Conservation (phyloP, 2,113 vertebrate genomes). For the Buteo buteo region DNA sequence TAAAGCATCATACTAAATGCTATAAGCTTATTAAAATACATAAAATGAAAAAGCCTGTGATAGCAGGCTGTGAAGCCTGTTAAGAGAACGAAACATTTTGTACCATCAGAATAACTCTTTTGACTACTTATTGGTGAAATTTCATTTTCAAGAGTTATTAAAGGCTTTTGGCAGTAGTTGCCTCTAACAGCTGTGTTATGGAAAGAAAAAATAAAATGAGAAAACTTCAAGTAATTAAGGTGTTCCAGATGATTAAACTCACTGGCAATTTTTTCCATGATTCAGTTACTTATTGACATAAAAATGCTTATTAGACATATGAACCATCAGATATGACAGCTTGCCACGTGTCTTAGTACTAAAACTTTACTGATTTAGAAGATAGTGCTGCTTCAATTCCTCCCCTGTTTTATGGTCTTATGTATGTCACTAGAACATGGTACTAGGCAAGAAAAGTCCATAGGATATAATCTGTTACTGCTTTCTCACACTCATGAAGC, state of each 20-base stretch:
- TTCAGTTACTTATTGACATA: constrained; percentile 53
- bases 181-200: not conserved
- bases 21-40: not conserved
- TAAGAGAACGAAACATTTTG: not conserved
- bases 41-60: not conserved
- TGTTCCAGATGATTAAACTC: constrained; percentile 22
- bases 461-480: not conserved
- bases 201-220: not conserved
- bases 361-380: constrained; percentile 21
- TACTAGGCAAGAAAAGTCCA: not conserved
- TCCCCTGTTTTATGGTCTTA: not conserved
- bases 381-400: constrained; percentile 34
- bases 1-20: not conserved
- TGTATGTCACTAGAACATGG: not conserved
- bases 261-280: not conserved
- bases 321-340: constrained; percentile 32
- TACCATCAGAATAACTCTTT: not conserved
- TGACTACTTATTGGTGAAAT: not conserved
- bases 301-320: constrained; percentile 51
- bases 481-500: not conserved
- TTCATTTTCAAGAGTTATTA: not conserved
- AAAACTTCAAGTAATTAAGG: not conserved
- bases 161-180: not conserved
- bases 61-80: not conserved
- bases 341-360: constrained; percentile 43